phyloP scores from a whole-genome alignment of 2,113 vertebrate genomes.

The Macrotus californicus region DNA sequence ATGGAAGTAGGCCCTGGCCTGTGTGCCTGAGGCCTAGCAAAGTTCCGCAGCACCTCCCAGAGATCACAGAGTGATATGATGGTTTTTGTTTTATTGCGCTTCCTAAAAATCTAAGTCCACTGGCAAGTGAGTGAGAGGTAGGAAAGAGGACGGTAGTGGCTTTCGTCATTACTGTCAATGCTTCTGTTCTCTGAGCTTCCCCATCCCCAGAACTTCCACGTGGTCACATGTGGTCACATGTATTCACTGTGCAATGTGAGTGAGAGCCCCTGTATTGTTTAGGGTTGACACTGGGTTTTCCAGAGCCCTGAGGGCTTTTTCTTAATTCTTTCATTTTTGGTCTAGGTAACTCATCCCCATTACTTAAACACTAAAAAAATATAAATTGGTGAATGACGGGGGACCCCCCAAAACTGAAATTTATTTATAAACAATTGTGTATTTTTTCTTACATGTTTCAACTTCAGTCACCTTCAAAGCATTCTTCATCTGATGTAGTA shows the following conservation, averaged over 20 bases:
- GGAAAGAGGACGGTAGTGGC: not conserved
- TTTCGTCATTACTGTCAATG: not conserved
- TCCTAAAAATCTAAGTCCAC: not conserved
- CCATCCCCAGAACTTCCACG: not conserved
- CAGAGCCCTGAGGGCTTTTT: not conserved
- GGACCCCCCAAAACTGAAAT: too few relatives aligned
- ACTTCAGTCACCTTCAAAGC: too few relatives aligned
- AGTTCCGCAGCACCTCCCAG: not conserved
- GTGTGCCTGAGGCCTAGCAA: not conserved
- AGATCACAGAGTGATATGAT: not conserved
- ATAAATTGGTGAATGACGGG: not conserved
- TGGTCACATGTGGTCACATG: too few relatives aligned
- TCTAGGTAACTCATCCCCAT: not conserved
- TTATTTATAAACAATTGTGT: too few relatives aligned
- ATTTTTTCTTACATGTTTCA: too few relatives aligned
- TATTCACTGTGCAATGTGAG: not conserved
- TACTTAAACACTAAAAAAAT: not conserved
- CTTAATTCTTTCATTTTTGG: not conserved
- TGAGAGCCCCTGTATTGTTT: not conserved
- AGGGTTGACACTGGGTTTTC: not conserved
- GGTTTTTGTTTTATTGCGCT: not conserved
- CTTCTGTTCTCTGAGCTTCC: not conserved
- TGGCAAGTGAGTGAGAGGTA: not conserved
- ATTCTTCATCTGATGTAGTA: too few relatives aligned
- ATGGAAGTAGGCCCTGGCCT: not conserved